phyloP scores from a whole-genome alignment of 2,888 invertebrate species.

The Xanthostigma xanthostigma region DNA sequence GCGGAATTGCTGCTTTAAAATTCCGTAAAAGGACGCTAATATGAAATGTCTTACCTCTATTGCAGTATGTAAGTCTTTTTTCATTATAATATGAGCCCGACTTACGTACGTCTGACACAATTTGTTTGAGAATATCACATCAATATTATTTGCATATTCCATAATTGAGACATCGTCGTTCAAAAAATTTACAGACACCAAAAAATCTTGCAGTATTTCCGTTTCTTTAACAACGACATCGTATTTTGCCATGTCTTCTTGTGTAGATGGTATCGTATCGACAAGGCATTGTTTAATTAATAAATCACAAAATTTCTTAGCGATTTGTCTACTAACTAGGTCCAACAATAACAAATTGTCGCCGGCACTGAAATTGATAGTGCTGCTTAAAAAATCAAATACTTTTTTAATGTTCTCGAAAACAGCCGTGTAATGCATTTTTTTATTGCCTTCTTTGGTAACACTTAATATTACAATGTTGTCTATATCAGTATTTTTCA shows the following conservation, averaged over 20 bases:
- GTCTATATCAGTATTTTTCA: conserved; percentile 28
- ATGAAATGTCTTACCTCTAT: conserved; percentile 28
- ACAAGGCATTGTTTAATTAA: conserved; percentile 60
- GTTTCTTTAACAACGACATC: conserved; percentile 46
- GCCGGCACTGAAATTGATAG: conserved; percentile 35
- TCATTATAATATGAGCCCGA: conserved; percentile 56
- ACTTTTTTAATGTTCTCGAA: conserved; percentile 39
- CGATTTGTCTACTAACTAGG: conserved; percentile 38
- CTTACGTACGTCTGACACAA: conserved; percentile 56
- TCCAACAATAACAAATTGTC: conserved; percentile 33
- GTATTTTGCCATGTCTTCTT: conserved; percentile 52
- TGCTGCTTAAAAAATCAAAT: conserved; percentile 39
- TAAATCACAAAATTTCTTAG: conserved; percentile 42
- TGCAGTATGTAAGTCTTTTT: conserved; percentile 65
- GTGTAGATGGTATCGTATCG: conserved; percentile 60
- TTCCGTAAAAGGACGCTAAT: background rate
- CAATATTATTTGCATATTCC: conserved; percentile 57
- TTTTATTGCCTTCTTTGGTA: conserved; percentile 25
- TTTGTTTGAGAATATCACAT: conserved; percentile 60
- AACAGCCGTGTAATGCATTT: conserved; percentile 35
- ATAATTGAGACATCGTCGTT: conserved; percentile 40
- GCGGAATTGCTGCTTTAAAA: no score
- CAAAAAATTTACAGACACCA: conserved; percentile 44
- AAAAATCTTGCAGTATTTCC: conserved; percentile 44
- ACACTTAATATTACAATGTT: conserved; percentile 26